These are phyloP conservation scores for Antheraea assamensis DNA, from an alignment of 2,888 invertebrate species.

Conservation along the genomic window DNA sequence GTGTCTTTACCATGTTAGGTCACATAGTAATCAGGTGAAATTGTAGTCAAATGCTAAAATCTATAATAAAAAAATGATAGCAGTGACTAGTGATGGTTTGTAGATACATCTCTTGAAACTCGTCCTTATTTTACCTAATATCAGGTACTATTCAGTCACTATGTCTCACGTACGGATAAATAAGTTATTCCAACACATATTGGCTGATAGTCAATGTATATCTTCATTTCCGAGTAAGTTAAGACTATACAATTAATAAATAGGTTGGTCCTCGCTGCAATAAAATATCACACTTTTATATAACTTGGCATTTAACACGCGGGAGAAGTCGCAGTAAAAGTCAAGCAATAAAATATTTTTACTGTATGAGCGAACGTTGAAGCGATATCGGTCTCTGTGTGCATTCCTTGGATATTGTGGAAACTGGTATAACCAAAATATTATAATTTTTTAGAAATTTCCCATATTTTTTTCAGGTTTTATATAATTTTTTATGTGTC, in stretches of 20 bases:
- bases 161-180: no score
- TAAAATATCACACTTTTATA: neutral
- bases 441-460: neutral
- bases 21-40: no score
- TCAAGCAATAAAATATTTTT: slow-evolving; percentile 7
- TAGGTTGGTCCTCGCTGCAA: neutral
- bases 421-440: neutral
- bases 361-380: neutral
- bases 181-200: no score
- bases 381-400: neutral
- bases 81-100: no score
- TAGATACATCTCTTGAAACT: no score
- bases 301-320: slow-evolving; percentile 9
- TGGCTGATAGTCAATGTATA: no score
- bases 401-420: neutral
- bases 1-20: no score
- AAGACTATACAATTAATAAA: neutral
- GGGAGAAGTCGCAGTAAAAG: slow-evolving; percentile 7
- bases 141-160: no score
- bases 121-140: no score
- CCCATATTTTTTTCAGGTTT: neutral
- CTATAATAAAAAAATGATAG: no score
- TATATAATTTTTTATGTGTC: neutral
- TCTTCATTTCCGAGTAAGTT: no score
- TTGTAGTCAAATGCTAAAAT: no score